These are phyloP conservation scores for Thymelicus lineola DNA, from an alignment of 2,888 invertebrate species.

Conservation along the genomic window DNA sequence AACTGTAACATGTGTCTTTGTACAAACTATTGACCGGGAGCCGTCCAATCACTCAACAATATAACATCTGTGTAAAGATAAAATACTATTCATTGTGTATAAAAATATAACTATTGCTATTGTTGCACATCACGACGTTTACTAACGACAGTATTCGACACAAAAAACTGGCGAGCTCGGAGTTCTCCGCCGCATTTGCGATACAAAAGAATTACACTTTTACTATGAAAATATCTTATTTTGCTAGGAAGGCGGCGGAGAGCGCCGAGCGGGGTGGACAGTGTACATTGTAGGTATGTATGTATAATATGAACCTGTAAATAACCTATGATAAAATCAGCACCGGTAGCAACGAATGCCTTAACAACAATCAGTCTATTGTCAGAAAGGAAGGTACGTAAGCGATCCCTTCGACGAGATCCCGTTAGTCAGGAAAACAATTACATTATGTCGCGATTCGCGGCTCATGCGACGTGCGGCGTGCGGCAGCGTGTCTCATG, in stretches of 20 bases:
- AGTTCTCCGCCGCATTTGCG: conserved; percentile 60
- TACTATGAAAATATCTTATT: conserved; percentile 76
- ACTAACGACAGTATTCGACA: conserved; percentile 63
- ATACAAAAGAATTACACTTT: conserved; percentile 76
- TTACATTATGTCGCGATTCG: not conserved
- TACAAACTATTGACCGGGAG: conserved; percentile 81
- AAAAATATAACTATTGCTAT: conserved; percentile 82
- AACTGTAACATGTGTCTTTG: conserved; percentile 50
- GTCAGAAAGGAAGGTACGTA: conserved; percentile 81
- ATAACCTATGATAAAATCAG: conserved; percentile 84
- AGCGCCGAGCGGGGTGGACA: conserved; percentile 66
- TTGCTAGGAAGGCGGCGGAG: conserved; percentile 57
- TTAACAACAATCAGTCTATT: conserved; percentile 84
- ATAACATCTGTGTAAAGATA: conserved; percentile 82
- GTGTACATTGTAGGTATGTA: conserved; percentile 74
- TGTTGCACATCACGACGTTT: conserved; percentile 56
- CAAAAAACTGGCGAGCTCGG: conserved; percentile 67
- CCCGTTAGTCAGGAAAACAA: conserved; percentile 56
- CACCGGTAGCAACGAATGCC: conserved; percentile 84
- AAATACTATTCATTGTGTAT: conserved; percentile 76
- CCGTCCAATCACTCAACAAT: conserved; percentile 82
- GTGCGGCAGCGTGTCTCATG: conserved; percentile 7
- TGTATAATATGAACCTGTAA: conserved; percentile 82
- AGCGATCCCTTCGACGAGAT: conserved; percentile 65
- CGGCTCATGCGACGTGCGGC: no score